Conservation (phyloP, 1,140 invertebrate genomes). For the Trinorchestia longiramus region DNA sequence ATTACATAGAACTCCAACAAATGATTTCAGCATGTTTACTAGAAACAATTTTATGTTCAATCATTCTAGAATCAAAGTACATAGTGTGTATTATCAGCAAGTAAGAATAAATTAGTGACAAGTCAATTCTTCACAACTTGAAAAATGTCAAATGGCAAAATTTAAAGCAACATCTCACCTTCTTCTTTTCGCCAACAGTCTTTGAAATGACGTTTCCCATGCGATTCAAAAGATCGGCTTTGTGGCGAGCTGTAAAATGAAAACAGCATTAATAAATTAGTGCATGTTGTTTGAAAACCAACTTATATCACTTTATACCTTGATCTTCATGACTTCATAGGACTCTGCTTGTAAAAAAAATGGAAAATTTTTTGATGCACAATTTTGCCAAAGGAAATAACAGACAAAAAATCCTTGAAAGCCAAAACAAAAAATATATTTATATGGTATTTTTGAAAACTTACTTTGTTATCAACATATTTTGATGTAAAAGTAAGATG, state of each 20-base stretch:
- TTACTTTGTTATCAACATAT: no score
- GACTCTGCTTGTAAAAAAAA: not conserved
- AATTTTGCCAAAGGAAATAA: no score
- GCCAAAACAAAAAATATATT: no score
- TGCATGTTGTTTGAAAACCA: not conserved
- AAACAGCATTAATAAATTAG: not conserved
- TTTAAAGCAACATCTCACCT: constrained; percentile 72
- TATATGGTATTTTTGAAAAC: no score
- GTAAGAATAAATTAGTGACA: not conserved
- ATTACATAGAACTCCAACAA: no score
- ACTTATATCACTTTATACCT: not conserved
- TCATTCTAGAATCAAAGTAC: not conserved
- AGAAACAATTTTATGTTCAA: not conserved
- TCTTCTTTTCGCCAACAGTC: constrained; percentile 98
- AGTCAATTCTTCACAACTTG: not conserved
- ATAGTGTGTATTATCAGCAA: not conserved
- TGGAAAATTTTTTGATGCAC: not conserved
- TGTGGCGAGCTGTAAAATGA: constrained; percentile 79
- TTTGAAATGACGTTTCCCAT: constrained; percentile 95
- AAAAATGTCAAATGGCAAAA: not conserved
- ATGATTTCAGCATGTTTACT: not conserved
- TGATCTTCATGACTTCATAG: not conserved
- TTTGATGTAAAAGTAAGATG: no score
- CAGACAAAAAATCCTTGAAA: no score
- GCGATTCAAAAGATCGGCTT: constrained; percentile 93